Conservation (phyloP, 2,797 vertebrate species). For the Delichon dasypus region DNA sequence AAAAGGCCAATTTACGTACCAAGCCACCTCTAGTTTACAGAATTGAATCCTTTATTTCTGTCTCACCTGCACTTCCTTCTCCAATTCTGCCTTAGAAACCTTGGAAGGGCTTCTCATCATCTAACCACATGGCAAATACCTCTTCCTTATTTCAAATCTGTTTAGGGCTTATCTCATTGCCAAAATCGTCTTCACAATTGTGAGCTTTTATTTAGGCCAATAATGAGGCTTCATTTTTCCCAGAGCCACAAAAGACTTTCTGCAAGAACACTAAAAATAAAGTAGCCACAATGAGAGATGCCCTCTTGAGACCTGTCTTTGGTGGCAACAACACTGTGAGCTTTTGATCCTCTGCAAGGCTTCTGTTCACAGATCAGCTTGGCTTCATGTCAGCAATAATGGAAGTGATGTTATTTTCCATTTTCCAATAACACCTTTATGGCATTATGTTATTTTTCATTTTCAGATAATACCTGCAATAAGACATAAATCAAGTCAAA, state of each 20-base stretch:
- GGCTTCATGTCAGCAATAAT: constrained; percentile 38
- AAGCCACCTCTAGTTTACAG: not conserved
- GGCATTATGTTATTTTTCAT: constrained; percentile 29
- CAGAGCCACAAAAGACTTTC: not conserved
- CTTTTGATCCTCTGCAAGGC: constrained; percentile 2
- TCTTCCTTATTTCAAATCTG: not conserved
- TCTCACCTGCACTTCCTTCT: not conserved
- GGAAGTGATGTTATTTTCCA: constrained; percentile 29
- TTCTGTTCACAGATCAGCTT: constrained; percentile 34
- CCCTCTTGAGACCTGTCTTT: not conserved
- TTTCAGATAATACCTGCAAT: constrained; percentile 27
- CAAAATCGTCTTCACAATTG: not conserved
- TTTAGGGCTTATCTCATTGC: not conserved
- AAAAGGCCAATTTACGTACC: not conserved
- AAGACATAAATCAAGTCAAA: constrained; percentile 34
- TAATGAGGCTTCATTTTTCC: not conserved
- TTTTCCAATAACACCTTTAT: constrained; percentile 36
- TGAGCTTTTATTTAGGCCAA: not conserved
- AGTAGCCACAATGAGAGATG: not conserved
- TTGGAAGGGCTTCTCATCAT: not conserved
- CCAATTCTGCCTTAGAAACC: not conserved
- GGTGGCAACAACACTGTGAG: not conserved
- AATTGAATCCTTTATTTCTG: not conserved
- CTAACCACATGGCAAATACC: not conserved
- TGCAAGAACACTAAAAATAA: not conserved